Base-by-base conservation (phyloP, 2,113 vertebrate species). In the Ammospiza nelsoni region DNA sequence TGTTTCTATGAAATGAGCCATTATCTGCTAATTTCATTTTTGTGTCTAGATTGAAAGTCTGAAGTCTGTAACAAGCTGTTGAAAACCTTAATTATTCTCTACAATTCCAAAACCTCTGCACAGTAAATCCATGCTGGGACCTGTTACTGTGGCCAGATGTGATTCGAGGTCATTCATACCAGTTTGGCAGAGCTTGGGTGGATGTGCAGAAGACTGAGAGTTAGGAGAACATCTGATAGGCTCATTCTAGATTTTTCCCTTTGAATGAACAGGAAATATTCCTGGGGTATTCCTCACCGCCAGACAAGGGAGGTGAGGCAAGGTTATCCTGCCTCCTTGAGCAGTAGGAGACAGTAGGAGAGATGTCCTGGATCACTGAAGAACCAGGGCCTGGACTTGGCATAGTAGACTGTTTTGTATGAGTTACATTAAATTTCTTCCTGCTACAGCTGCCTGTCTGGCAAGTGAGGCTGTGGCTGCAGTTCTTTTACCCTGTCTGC, bases 101-200 rank as follows among this genome's bases (percentile, higher is more conserved):
- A 25, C 33, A 57, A 4, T 29, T 79, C 29, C 58, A 79, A 90
- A 84, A 91, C 28, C 24, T 51, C 21, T 52, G 28, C 20, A 25
- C 23, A n/a, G 27, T 43, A 81, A 75, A 73, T 61, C 17, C n/a
- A 9, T 11, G n/a, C 10, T 81, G 37, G 85, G 55, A 84, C 29
- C 61, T 35, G 21, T 35, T 75, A 59, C 43, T 49, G 37, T 68
- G 27, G 37, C 77, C 46, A 46, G 33, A 58, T 84, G 55, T 71
- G 37, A 33, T n/a, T 63, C 0, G 2, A 80, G 51, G 27, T 81
- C 51, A n/a, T 46, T 71, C 0, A 5, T 66, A n/a, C n/a, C 51
- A 18, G 15, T 51, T 83, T 0, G 0, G 48, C 44, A 84, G 77
- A 86, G 33, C 29, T 75, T 84, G 41, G 41, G 44, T 75, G 20